phyloP scores from a whole-genome alignment of 2,888 invertebrate species.

The Scaeva pyrastri region DNA sequence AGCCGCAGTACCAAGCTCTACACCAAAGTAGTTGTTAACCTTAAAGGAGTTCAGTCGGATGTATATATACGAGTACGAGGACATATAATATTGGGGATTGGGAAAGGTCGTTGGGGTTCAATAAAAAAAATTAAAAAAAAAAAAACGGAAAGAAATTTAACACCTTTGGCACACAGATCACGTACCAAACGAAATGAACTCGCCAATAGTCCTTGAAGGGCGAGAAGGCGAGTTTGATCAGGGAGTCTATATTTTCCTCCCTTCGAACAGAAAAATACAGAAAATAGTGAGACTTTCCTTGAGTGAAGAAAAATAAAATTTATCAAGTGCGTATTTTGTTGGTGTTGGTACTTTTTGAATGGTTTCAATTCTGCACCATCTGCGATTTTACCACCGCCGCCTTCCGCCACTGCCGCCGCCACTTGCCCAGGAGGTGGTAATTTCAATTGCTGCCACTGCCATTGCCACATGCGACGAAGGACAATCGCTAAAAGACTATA shows the following conservation, averaged over 20 bases:
- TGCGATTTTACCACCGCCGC: neutral
- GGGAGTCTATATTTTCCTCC: neutral
- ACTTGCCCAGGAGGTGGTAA: neutral
- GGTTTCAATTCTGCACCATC: slow-evolving; percentile 30
- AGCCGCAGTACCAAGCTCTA: no score
- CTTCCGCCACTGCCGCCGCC: neutral
- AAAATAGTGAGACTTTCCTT: slow-evolving; percentile 3
- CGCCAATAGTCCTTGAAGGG: slow-evolving; percentile 56
- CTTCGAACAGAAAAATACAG: neutral
- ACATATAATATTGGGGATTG: slow-evolving; percentile 19
- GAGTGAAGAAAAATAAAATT: slow-evolving; percentile 43
- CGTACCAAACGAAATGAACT: slow-evolving; percentile 66
- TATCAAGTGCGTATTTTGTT: slow-evolving; percentile 71
- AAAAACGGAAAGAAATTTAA: slow-evolving; percentile 52
- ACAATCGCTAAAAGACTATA: neutral
- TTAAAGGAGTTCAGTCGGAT: no score
- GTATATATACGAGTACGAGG: no score
- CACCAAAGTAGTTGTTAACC: no score
- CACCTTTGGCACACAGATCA: slow-evolving; percentile 56
- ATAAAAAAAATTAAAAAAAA: no score
- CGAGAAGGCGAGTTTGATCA: neutral
- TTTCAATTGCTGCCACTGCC: slow-evolving; percentile 15
- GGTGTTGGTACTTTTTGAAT: slow-evolving; percentile 47
- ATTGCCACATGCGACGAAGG: neutral
- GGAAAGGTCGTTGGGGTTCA: slow-evolving; percentile 23